A percentile compares a stretch with the other conserved stretches of the same genome.
Conservation (phyloP, 2,113 vertebrate species). For the Eptesicus fuscus region DNA sequence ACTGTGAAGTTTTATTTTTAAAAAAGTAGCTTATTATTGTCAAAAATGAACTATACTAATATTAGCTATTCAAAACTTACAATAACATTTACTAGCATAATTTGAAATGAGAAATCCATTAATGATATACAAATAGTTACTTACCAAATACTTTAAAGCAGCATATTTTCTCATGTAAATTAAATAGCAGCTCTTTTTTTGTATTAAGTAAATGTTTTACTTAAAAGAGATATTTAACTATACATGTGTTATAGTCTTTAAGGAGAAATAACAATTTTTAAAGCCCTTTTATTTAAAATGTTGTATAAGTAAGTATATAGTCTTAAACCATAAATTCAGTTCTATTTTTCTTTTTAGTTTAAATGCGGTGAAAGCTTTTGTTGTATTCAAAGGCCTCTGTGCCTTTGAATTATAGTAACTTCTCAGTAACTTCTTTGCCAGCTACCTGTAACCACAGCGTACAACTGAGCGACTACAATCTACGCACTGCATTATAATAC, state of each 20-base stretch:
- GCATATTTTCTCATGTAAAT: not conserved
- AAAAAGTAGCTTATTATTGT: not conserved
- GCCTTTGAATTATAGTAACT: not conserved
- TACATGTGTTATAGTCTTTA: not conserved
- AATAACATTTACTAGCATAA: not conserved
- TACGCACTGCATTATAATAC: fast-evolving
- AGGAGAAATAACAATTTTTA: not conserved
- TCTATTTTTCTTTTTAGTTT: not conserved
- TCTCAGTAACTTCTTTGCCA: not conserved
- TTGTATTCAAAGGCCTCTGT: not conserved
- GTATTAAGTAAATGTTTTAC: not conserved
- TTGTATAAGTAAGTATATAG: not conserved
- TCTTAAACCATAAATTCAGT: not conserved
- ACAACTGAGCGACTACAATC: not conserved
- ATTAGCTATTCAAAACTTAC: not conserved
- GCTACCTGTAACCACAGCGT: not conserved
- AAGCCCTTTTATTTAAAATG: slow-evolving; percentile 33
- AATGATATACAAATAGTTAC: not conserved
- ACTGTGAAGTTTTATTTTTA: not conserved
- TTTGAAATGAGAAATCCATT: not conserved
- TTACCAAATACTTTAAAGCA: not conserved
- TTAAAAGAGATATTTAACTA: not conserved
- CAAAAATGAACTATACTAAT: not conserved
- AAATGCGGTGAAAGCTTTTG: not conserved
- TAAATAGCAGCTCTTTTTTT: not conserved